These are phyloP conservation scores for Typhlichthys eigenmanni DNA, from an alignment of 2,797 vertebrate species.

Conservation along the genomic window DNA sequence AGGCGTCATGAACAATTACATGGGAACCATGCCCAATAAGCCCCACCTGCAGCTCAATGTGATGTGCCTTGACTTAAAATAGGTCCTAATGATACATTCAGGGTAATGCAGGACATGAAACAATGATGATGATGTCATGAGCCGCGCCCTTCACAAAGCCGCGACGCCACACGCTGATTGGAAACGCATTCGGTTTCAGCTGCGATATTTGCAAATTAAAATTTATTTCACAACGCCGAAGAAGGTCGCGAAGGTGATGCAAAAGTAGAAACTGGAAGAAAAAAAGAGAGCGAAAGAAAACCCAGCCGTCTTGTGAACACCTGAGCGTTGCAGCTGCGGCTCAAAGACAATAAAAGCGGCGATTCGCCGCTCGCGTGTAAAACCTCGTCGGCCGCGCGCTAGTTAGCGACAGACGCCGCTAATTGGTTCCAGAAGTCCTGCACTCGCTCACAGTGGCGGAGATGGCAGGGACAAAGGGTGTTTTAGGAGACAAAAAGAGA, in stretches of 20 bases:
- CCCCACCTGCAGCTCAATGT: slow-evolving; percentile 61
- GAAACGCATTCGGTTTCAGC: slow-evolving; percentile 5
- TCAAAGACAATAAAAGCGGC: slow-evolving; percentile 79
- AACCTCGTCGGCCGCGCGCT: slow-evolving; percentile 86
- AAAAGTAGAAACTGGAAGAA: neutral
- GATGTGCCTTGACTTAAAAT: slow-evolving; percentile 55
- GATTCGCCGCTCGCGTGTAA: slow-evolving; percentile 85
- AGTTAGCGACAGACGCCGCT: slow-evolving; percentile 87
- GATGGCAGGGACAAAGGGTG: slow-evolving; percentile 73
- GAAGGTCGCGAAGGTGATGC: too few relatives aligned
- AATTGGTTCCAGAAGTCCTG: slow-evolving; percentile 95
- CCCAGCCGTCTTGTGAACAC: slow-evolving; percentile 78
- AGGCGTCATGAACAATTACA: slow-evolving; percentile 56
- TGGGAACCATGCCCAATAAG: slow-evolving; percentile 55
- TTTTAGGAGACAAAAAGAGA: slow-evolving; percentile 35
- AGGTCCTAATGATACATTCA: slow-evolving; percentile 58
- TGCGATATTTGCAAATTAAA: slow-evolving; percentile 14
- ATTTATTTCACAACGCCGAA: slow-evolving; percentile 26
- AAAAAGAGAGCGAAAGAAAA: slow-evolving; percentile 16
- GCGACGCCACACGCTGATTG: slow-evolving; percentile 12
- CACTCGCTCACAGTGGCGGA: slow-evolving; percentile 76
- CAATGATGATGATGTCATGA: slow-evolving; percentile 34
- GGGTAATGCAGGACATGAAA: slow-evolving; percentile 44
- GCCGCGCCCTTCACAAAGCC: slow-evolving; percentile 48
- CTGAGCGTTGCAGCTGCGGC: slow-evolving; percentile 90